A percentile compares a stretch with the other conserved stretches of the same genome.
phyloP scores from a whole-genome alignment of 30 jellyfish, hydroid and myxozoan species.

The Chrysaora quinquecirrha region DNA sequence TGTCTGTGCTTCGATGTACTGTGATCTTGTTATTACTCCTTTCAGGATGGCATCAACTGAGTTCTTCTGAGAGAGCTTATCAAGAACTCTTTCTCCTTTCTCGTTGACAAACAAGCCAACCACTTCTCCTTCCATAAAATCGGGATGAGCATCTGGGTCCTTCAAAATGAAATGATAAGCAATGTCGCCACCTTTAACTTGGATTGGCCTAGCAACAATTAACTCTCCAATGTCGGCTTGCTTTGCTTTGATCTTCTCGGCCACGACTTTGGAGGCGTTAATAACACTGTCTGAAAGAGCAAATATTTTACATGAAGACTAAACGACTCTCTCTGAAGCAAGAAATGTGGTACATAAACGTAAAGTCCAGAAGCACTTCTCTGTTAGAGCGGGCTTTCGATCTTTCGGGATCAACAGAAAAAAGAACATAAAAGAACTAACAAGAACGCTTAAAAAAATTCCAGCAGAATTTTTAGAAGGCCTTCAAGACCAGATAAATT shows the following conservation, averaged over 20 bases:
- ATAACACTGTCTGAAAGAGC: constrained; percentile 41
- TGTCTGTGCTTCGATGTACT: constrained; percentile 73
- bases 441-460: too few species aligned
- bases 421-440: too few species aligned
- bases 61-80: constrained; percentile 58
- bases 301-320: too few species aligned
- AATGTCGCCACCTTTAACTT: constrained; percentile 78
- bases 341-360: too few species aligned
- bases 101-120: constrained; percentile 66
- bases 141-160: constrained; percentile 65
- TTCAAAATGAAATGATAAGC: constrained; percentile 82
- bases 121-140: constrained; percentile 59
- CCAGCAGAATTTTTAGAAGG: too few species aligned
- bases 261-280: constrained; percentile 57
- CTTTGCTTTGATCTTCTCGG: constrained; percentile 72
- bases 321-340: too few species aligned
- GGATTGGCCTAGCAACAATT: constrained; percentile 56
- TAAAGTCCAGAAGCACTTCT: too few species aligned
- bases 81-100: constrained; percentile 42
- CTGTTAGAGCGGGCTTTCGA: too few species aligned
- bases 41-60: constrained; percentile 54
- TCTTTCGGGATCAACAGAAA: too few species aligned
- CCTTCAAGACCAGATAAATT: too few species aligned
- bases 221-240: constrained; percentile 73
- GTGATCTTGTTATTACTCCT: constrained; percentile 87